A percentile compares a stretch with the other conserved stretches of the same genome.
Conservation (phyloP, 1,140 invertebrate genomes). For the Orussus abietinus region DNA sequence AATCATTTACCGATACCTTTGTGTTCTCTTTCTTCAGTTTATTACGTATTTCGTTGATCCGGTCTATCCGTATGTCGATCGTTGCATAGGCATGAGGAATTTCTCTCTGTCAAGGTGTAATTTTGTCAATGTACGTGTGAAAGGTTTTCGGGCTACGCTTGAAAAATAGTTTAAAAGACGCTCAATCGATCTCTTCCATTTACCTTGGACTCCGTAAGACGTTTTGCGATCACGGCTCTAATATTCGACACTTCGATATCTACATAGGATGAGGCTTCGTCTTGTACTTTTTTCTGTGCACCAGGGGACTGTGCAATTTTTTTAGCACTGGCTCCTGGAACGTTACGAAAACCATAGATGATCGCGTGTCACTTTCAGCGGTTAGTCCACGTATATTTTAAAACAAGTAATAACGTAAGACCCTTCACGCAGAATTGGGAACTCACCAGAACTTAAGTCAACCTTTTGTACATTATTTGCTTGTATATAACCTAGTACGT, state of each 20-base stretch:
- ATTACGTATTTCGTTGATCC: constrained; percentile 48
- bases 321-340: background rate
- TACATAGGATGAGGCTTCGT: constrained; percentile 54
- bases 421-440: background rate
- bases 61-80: constrained; percentile 81
- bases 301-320: no score
- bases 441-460: constrained; percentile 38
- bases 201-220: constrained; percentile 88
- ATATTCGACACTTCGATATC: constrained; percentile 86
- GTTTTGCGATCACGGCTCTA: constrained; percentile 85
- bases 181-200: no score
- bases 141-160: no score
- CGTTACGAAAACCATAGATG: background rate
- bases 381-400: no score
- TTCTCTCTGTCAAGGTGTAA: no score
- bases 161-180: constrained; percentile 3
- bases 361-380: no score
- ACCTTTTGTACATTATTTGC: constrained; percentile 55
- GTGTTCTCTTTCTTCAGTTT: constrained; percentile 71
- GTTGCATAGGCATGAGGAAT: constrained; percentile 98
- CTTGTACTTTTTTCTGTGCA: constrained; percentile 1
- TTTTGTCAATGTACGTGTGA: no score
- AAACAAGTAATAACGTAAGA: background rate
- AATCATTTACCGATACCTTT: constrained; percentile 94
- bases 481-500: constrained; percentile 60